Evolutionary conservation across 2,888 invertebrate genomes (phyloP).

Genomic region (Meta bourneti): DNA sequence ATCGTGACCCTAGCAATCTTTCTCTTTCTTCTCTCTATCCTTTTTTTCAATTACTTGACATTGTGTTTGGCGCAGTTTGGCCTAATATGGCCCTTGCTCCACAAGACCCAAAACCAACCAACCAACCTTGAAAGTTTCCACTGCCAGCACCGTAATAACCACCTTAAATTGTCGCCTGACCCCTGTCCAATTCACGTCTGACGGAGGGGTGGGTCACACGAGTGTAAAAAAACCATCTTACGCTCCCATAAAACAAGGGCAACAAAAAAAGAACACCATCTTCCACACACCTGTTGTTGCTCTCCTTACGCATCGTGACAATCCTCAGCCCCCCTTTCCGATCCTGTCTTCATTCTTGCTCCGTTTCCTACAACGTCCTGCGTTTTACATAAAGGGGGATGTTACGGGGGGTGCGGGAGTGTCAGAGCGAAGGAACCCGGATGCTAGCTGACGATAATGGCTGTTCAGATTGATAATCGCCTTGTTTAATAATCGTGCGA

Average conservation of each 20-base stretch:
- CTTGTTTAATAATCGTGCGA: slow-evolving; percentile 68
- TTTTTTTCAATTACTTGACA: no score
- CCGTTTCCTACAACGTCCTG: slow-evolving; percentile 10
- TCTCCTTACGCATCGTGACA: slow-evolving; percentile 50
- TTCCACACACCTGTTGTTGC: slow-evolving; percentile 61
- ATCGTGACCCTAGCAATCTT: no score
- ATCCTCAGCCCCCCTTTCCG: slow-evolving; percentile 16
- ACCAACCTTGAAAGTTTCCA: no score
- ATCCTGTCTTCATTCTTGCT: slow-evolving; percentile 12
- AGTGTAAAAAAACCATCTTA: slow-evolving; percentile 13
- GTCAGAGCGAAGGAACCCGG: slow-evolving; percentile 56
- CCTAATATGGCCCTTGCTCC: no score
- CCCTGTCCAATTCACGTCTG: background rate
- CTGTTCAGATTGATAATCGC: slow-evolving; percentile 61
- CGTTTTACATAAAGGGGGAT: slow-evolving; percentile 41
- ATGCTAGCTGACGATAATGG: slow-evolving; percentile 59
- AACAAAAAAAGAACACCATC: slow-evolving; percentile 1
- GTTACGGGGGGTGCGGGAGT: background rate
- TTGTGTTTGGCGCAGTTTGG: no score
- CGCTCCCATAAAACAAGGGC: slow-evolving; percentile 39
- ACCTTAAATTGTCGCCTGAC: slow-evolving; percentile 3
- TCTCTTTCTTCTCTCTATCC: no score
- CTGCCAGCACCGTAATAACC: no score
- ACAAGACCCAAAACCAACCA: no score
- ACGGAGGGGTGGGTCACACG: slow-evolving; percentile 10